Evolutionary conservation across 1,140 invertebrate genomes (phyloP), one percentile per base, ranked within the genome.

Genomic region (Rhyacophila brunnea): DNA sequence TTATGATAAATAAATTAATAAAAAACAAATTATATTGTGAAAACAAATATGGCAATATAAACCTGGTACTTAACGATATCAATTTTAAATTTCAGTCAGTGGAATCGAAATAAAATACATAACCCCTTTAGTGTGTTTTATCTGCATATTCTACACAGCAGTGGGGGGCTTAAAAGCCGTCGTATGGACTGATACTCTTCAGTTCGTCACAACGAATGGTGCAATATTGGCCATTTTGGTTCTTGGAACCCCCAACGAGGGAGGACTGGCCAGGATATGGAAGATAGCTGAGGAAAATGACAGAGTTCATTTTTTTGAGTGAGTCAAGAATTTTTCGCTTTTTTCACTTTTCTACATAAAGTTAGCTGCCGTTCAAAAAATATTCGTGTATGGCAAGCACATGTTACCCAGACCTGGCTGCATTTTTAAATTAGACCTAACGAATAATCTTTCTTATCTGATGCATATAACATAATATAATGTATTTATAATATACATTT

Each of bases 141-240:
- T 89, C 6, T 91, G 90, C 70, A 89, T 90, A 6, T 88, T 92
- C 56, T 90, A 92, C 64, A 90, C 89, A 6, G 84, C 87, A 13
- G 71, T 92, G 35, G 88, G 87, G 42, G 89, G 89, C 1, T 71
- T 91, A 54, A 84, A 88, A 73, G 88, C 89, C 6, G 86, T 91
- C 18, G 81, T 90, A 43, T 85, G 85, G 80, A 84, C 89, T 5
- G 88, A 90, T 58, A 84, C 86, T 1, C 73, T 90, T 18, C 89
- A 90, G 65, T 80, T 85, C 35, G 73, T 81, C 42, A 71, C 89
- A 11, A 89, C 89, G 64, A 70, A 88, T 40, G 82, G 80, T 18
- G 85, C 88, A 19, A 81, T 90, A 7, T 68, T 87, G 1, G 73
- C 80, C 1, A 79, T 91, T 43, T 70, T 85, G 7, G 73, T 86